A percentile compares a stretch with the other conserved stretches of the same genome.
Conservation (phyloP, 1,140 invertebrate genomes). For the Leptinotarsa lineolata region DNA sequence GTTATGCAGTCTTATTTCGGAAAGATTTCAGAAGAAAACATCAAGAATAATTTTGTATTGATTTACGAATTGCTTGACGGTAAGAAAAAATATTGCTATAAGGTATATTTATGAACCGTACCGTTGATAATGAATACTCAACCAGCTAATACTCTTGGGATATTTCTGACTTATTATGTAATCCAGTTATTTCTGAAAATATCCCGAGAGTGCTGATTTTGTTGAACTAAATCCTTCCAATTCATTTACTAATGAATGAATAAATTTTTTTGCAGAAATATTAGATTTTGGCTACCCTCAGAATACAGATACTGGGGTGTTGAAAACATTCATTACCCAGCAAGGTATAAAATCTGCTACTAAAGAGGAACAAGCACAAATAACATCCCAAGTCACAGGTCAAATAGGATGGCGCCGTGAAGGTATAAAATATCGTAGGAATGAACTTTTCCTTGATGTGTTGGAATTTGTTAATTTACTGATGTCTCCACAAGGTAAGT, state of each 20-base stretch:
- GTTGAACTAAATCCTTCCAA: too few relatives aligned
- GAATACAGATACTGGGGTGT: conserved; percentile 98
- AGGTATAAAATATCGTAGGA: conserved; percentile 98
- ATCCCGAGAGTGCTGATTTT: too few relatives aligned
- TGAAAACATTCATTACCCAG: conserved; percentile 99
- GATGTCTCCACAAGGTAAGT: conserved; percentile 96
- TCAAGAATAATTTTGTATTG: conserved; percentile 99
- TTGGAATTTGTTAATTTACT: conserved; percentile 98
- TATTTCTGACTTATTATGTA: too few relatives aligned
- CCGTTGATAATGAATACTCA: too few relatives aligned
- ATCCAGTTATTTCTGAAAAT: too few relatives aligned
- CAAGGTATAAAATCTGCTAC: conserved; percentile 98
- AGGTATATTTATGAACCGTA: background rate
- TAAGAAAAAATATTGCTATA: conserved; percentile 54
- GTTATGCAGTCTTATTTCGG: conserved; percentile 99
- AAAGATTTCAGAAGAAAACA: conserved; percentile 99
- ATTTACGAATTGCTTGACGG: conserved; percentile 99
- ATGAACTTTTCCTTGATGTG: conserved; percentile 99
- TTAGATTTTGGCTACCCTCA: conserved; percentile 99
- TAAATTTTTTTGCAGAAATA: conserved; percentile 76
- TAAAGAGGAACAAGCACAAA: conserved; percentile 99
- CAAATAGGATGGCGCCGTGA: conserved; percentile 99
- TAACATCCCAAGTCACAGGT: conserved; percentile 98
- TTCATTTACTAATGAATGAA: too few relatives aligned
- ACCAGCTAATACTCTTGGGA: too few relatives aligned